Base-by-base conservation (phyloP, 92 coral and sea anemone species). In the Montipora capitata region DNA sequence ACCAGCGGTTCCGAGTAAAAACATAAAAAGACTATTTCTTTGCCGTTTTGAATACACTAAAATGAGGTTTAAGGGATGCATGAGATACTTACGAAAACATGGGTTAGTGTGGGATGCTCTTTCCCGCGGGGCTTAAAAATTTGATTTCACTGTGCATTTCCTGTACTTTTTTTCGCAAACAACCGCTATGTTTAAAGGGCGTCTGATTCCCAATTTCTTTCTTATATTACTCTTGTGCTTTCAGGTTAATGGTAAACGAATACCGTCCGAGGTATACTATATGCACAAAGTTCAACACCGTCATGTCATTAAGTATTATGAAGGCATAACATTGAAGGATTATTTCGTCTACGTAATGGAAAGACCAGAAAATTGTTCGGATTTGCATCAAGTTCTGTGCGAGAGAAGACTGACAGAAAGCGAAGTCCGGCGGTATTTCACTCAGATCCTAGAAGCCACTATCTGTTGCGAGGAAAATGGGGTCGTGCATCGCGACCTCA, bases 401-500 rank as follows among this genome's bases (percentile, higher is more conserved):
- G 15, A 17, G 56, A 49, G 54, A 13, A 8, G 12, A 6, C 58
- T 72, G 7, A 43, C 54, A 18, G 77, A 72, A 35, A 41, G 16
- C 27, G 58, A 72, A 9, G 77, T 57, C 4, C 54, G 35, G 7
- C 17, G 56, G 10, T 42, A 72, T 4, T 72, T 72, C 6, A 43
- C 15, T 8, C 77, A 72, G 77, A 72, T 72, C 14, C 10, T 72
- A 10, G 54, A 42, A 35, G 58, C 77, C 56, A 72, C 14, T 4
- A 43, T 72, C 13, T 18, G 39, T 10, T 42, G 17, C 38, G 58
- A 42, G 77, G 77, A 72, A 4, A 43, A 72, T 43, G 77, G 77
- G 38, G 77, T 72, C 10, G 39, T 72, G 45, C 77, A 72, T 72
- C 18, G 54, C 10, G 57, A 72, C 40, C 57, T 72, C 20, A 42